Evolutionary conservation across 1,140 invertebrate species (phyloP), one percentile per base, ranked within the genome.

Genomic region (Drosophila malerkotliana): DNA sequence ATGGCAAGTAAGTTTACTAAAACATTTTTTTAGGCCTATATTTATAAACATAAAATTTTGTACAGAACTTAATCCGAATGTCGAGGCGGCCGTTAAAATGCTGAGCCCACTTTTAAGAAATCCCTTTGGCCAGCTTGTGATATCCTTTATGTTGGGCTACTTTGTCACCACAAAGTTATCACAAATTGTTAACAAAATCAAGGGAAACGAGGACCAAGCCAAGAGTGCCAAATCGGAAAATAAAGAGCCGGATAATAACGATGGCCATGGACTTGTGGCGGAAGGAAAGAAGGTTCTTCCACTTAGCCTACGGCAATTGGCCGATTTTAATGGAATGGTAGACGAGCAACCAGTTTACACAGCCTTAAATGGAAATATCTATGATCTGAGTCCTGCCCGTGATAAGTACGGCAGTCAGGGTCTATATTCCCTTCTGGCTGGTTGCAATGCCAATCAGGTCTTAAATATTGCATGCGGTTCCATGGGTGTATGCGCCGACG

Each of bases 341-440:
- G n/a, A 44, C 0, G 57, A 72, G 18, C 58, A 41, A 8, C 72
- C 67, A 2, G 63, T 82, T 26, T 88, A 88, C 12, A 87, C 83
- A 14, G 83, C 83, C 0, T 28, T 88, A 0, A 88, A 87, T 59
- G 83, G 83, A 0, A 67, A 59, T 6, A 88, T 87, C 15, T 87
- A 79, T 41, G 83, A 87, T 18, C 47, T 87, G 12, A 88, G 51
- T 30, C 34, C 77, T 5, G 39, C 34, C 8, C 77, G 74, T 0
- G 58, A 78, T 0, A 62, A 45, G 9, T 79, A 72, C 34, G 18
- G 8, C 0, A 59, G 14, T 3, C 57, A 14, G 2, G 82, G 74
- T 8, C 64, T 59, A 3, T 78, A 66, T 21, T 68, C 66, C 0
- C 49, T 77, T 8, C 21, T 87, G 4, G 78, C 78, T 5, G 83